Percentiles rank a stretch among this genome's conserved stretches.
Conservation (phyloP, 2,113 vertebrate genomes). For the Protobothrops mucrosquamatus region DNA sequence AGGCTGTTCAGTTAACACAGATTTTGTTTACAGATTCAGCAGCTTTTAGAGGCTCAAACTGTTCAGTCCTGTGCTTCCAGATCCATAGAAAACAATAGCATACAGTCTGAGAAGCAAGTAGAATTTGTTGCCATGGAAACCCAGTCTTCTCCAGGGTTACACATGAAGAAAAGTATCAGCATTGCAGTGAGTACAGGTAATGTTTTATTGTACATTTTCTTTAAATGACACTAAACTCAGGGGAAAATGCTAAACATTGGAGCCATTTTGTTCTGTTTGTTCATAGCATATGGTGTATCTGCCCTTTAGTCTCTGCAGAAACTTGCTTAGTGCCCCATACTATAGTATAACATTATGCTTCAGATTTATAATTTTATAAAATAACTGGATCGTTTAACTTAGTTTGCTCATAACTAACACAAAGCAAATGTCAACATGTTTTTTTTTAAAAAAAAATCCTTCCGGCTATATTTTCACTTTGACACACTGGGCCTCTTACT, state of each 20-base stretch:
- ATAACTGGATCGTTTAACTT: not conserved
- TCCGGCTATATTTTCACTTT: not conserved
- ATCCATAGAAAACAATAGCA: not conserved
- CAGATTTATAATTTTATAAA: not conserved
- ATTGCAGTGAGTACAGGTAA: conserved; percentile 93
- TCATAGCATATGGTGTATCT: not conserved
- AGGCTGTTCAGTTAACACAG: not conserved
- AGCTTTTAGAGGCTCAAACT: conserved; percentile 85
- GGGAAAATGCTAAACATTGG: not conserved
- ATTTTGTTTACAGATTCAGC: conserved; percentile 80
- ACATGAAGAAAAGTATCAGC: conserved; percentile 75
- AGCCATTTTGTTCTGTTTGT: conserved; percentile 1
- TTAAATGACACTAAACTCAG: not conserved
- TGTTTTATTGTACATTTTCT: not conserved
- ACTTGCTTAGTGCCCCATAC: not conserved
- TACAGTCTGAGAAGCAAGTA: conserved; percentile 34
- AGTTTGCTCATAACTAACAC: not conserved
- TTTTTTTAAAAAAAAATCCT: not conserved
- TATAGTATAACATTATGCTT: not conserved
- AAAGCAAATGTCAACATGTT: not conserved
- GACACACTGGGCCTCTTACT: not conserved
- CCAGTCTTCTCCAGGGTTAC: conserved; percentile 42
- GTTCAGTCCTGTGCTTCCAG: conserved; percentile 48
- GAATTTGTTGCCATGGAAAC: conserved; percentile 69
- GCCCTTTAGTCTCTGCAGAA: not conserved